A percentile compares a stretch with the other conserved stretches of the same genome.
Evolutionary conservation across 2,797 vertebrate genomes (phyloP).

Genomic region (Alouatta caraya): DNA sequence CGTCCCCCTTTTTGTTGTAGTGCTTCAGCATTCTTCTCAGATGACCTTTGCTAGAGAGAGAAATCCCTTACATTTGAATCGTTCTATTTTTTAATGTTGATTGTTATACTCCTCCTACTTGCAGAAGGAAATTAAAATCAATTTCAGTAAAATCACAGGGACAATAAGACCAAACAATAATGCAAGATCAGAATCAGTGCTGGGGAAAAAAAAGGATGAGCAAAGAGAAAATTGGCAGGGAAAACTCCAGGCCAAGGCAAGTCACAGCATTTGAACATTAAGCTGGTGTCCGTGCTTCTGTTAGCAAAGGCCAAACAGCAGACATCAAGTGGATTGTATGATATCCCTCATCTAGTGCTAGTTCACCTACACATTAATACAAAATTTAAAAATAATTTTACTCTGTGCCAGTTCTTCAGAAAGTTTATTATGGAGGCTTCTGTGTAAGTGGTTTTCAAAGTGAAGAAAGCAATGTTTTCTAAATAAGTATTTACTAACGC

Average conservation of each 20-base stretch:
- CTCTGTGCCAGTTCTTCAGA: background rate
- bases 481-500: background rate
- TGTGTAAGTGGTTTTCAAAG: background rate
- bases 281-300: background rate
- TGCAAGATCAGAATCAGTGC: background rate
- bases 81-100: constrained; percentile 9
- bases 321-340: background rate
- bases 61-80: background rate
- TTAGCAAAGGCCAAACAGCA: background rate
- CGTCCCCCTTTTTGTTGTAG: background rate
- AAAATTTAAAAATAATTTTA: background rate
- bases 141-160: background rate
- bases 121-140: background rate
- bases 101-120: background rate
- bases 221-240: background rate
- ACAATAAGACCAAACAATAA: background rate
- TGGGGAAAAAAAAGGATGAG: background rate
- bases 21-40: background rate
- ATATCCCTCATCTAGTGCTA: background rate
- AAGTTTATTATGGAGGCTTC: background rate
- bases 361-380: background rate
- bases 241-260: background rate
- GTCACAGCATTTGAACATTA: background rate
- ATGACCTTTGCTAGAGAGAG: background rate
- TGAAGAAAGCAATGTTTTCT: constrained; percentile 18